These are phyloP conservation scores for Alligator mississippiensis DNA, from an alignment of 2,113 vertebrate genomes.

Conservation along the genomic window DNA sequence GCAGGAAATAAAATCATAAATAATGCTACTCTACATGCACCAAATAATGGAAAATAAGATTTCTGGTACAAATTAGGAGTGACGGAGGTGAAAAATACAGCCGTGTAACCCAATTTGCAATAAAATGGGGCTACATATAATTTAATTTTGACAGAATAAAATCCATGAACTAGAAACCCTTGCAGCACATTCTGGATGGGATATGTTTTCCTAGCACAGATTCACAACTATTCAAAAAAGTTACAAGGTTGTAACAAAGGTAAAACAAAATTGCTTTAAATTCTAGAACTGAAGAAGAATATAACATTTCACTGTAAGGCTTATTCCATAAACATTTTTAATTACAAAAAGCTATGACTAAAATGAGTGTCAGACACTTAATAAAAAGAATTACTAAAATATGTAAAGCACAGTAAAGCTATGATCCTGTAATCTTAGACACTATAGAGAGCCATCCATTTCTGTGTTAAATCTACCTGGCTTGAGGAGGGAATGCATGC, in stretches of 20 bases:
- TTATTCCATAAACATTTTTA: neutral
- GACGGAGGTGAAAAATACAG: conserved; percentile 30
- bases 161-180: conserved; percentile 10
- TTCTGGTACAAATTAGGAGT: conserved; percentile 67
- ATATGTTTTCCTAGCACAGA: neutral
- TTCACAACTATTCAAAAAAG: neutral
- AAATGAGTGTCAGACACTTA: neutral
- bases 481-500: neutral
- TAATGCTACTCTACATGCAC: conserved; percentile 40
- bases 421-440: neutral
- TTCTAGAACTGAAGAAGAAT: neutral
- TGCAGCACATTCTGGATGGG: neutral
- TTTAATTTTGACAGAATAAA: conserved; percentile 9
- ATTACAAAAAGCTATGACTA: neutral
- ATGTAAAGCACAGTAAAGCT: neutral
- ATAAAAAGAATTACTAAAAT: neutral
- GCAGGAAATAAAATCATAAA: conserved; percentile 69
- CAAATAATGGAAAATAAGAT: conserved; percentile 58
- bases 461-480: neutral
- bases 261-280: neutral
- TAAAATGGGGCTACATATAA: conserved; percentile 43
- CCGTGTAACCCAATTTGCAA: conserved; percentile 54
- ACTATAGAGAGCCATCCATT: neutral
- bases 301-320: neutral
- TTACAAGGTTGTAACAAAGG: too few species aligned